Evolutionary conservation across 1,140 invertebrate genomes (phyloP).

Genomic region (Pseudomyrmex gracilis): DNA sequence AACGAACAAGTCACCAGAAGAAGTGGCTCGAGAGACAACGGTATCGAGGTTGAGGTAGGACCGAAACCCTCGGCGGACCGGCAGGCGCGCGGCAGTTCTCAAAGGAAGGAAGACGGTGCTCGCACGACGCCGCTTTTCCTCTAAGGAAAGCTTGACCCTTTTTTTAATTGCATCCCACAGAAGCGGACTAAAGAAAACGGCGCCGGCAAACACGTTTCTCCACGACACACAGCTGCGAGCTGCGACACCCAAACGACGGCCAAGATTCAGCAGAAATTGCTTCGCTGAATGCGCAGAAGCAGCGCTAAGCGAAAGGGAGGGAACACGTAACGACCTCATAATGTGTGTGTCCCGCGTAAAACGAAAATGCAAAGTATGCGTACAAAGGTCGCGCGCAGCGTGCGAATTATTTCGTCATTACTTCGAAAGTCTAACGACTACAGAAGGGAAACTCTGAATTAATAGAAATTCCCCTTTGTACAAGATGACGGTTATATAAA

Average conservation of each 20-base stretch:
- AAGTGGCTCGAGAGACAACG: not conserved
- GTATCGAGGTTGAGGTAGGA: constrained; percentile 22
- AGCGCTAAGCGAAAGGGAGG: not conserved
- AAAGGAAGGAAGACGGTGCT: constrained; percentile 62
- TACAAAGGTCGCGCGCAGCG: not conserved
- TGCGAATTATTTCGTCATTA: no score
- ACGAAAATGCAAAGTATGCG: not conserved
- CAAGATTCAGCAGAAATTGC: constrained; percentile 38
- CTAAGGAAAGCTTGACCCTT: constrained; percentile 77
- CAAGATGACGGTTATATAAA: not conserved
- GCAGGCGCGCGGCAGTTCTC: constrained; percentile 29
- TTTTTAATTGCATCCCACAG: constrained; percentile 78
- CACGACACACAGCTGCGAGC: not conserved
- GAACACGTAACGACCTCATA: not conserved
- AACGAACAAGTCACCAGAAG: not conserved
- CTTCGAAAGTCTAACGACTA: no score
- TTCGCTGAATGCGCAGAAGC: not conserved
- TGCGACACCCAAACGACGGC: not conserved
- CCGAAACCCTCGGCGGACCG: constrained; percentile 57
- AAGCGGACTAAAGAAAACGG: not conserved
- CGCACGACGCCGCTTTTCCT: constrained; percentile 64
- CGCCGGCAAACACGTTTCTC: not conserved
- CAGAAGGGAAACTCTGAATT: no score
- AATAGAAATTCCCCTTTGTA: not conserved
- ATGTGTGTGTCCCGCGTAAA: not conserved